These are phyloP conservation scores for Carollia perspicillata DNA, from an alignment of 2,113 vertebrate species.

Conservation along the genomic window DNA sequence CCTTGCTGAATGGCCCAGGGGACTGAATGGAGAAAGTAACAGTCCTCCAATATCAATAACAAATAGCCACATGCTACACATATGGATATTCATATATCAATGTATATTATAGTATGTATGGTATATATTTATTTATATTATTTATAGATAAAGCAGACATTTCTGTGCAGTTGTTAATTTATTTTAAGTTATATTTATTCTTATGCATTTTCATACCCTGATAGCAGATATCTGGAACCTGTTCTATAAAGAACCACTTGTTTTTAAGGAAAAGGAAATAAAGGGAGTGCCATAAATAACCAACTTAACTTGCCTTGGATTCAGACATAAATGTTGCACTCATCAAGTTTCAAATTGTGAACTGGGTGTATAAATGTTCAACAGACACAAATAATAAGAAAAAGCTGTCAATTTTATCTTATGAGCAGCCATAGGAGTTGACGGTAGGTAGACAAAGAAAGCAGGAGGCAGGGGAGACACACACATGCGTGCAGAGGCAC, in stretches of 20 bases:
- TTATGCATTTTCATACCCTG: neutral
- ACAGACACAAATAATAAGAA: neutral
- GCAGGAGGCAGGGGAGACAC: neutral
- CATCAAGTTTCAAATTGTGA: neutral
- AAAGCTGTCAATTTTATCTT: neutral
- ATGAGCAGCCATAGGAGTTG: neutral
- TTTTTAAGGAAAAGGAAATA: constrained; percentile 5
- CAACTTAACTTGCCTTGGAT: neutral
- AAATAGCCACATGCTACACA: neutral
- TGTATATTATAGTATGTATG: neutral
- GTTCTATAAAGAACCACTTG: neutral
- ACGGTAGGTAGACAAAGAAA: neutral
- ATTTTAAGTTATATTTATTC: neutral
- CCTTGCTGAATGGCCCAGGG: neutral
- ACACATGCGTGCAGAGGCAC: neutral
- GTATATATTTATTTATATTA: neutral
- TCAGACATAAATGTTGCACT: neutral
- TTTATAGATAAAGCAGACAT: neutral
- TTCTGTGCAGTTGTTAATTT: neutral
- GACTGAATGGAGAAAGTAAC: neutral
- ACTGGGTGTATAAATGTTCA: neutral
- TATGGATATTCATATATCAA: neutral
- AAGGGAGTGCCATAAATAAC: neutral
- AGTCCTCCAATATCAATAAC: neutral
- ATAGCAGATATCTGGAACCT: neutral